phyloP scores from a whole-genome alignment of 2,797 vertebrate genomes.

The Ataeniobius toweri region DNA sequence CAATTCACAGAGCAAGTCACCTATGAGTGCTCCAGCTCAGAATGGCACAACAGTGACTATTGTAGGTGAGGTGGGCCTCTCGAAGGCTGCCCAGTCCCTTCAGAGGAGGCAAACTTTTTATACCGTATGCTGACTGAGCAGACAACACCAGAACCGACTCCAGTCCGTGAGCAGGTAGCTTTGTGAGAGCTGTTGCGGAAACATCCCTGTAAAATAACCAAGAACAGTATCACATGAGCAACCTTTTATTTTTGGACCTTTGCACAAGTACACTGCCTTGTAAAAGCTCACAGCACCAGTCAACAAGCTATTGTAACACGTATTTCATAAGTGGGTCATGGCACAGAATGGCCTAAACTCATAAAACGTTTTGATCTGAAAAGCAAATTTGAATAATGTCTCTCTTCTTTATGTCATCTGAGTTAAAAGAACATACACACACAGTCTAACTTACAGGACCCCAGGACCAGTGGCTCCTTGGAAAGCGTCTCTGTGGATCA shows the following conservation, averaged over 20 bases:
- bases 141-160: slow-evolving; percentile 84
- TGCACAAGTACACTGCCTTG: not conserved
- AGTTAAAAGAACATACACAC: slow-evolving; percentile 2
- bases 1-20: slow-evolving; percentile 62
- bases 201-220: slow-evolving; percentile 81
- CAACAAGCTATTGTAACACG: not conserved
- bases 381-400: not conserved
- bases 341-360: not conserved
- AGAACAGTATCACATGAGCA: not conserved
- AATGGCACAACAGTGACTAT: slow-evolving; percentile 91
- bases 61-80: slow-evolving; percentile 87
- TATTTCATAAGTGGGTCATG: not conserved
- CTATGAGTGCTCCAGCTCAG: slow-evolving; percentile 77
- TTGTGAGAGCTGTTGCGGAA: slow-evolving; percentile 83
- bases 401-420: not conserved
- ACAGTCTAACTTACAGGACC: slow-evolving; percentile 80
- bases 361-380: not conserved
- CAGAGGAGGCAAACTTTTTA: slow-evolving; percentile 86
- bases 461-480: slow-evolving; percentile 82
- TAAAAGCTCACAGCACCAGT: slow-evolving; percentile 1
- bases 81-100: slow-evolving; percentile 82
- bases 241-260: slow-evolving; percentile 2
- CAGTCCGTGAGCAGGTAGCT: slow-evolving; percentile 83
- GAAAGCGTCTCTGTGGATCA: slow-evolving; percentile 85
- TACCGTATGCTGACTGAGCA: slow-evolving; percentile 80